Conservation (phyloP, 2,888 invertebrate species). For the Lepidochrysops patricia region DNA sequence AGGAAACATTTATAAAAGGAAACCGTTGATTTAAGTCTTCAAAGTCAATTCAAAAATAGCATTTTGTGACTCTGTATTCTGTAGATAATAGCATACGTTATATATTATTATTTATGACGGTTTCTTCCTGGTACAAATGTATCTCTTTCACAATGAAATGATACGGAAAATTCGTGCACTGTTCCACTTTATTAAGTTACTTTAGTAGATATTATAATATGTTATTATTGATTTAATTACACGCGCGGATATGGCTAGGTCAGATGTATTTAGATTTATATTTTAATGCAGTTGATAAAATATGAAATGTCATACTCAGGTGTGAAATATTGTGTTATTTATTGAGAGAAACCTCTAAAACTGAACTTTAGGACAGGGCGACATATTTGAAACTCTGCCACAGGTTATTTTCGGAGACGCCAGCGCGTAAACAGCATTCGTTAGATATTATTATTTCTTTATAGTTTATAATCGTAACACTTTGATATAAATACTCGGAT, state of each 20-base stretch:
- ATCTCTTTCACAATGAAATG: too few relatives aligned
- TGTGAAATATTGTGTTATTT: slow-evolving; percentile 23
- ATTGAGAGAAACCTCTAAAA: slow-evolving; percentile 43
- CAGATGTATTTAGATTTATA: too few relatives aligned
- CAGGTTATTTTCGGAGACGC: slow-evolving; percentile 53
- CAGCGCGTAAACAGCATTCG: slow-evolving; percentile 54
- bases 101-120: too few relatives aligned
- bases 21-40: not conserved
- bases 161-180: too few relatives aligned
- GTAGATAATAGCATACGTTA: too few relatives aligned
- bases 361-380: slow-evolving; percentile 55
- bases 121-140: too few relatives aligned
- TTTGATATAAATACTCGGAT: slow-evolving; percentile 1
- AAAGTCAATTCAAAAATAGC: not conserved
- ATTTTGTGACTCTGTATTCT: not conserved
- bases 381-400: slow-evolving; percentile 74
- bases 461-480: slow-evolving; percentile 20
- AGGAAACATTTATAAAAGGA: too few relatives aligned
- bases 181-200: too few relatives aligned
- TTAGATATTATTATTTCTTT: slow-evolving; percentile 23
- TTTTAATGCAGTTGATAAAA: not conserved
- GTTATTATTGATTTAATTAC: too few relatives aligned
- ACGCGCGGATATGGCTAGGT: too few relatives aligned
- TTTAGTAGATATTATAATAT: too few relatives aligned
- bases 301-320: slow-evolving; percentile 10